These are phyloP conservation scores for Cyanoderma ruficeps DNA, from an alignment of 2,113 vertebrate species.

Conservation along the genomic window DNA sequence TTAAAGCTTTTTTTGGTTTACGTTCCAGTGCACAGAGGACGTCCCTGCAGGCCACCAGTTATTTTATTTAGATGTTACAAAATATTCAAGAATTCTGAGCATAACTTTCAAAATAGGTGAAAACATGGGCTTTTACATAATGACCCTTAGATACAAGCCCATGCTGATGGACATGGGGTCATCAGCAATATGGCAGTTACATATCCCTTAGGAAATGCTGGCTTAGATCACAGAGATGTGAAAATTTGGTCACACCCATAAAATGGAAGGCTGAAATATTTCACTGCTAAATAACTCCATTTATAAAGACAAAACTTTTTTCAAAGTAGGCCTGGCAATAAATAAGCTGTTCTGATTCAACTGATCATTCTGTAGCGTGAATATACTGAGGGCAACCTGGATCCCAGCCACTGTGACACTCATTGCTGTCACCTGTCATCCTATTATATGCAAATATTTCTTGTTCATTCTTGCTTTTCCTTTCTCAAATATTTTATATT, in stretches of 20 bases:
- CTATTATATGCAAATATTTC: accelerated
- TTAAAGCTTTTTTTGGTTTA: neutral
- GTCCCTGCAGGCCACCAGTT: neutral
- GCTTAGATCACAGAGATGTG: accelerated
- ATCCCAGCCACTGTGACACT: neutral
- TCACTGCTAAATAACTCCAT: neutral
- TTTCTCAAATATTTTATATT: neutral
- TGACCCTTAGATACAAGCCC: neutral
- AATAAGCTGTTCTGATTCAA: neutral
- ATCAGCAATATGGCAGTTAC: neutral
- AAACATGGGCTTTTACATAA: neutral
- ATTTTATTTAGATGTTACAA: neutral
- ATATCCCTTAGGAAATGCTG: neutral
- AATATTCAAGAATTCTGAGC: neutral
- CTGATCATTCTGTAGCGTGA: neutral
- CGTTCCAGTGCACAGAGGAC: neutral
- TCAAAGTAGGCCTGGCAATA: neutral
- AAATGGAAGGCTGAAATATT: neutral
- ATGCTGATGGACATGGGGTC: neutral
- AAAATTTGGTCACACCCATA: neutral
- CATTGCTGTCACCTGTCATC: neutral
- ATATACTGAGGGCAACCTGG: neutral
- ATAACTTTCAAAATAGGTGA: neutral
- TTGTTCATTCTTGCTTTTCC: accelerated
- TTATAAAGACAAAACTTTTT: neutral